These are phyloP conservation scores for Lasioglossum morio DNA, from an alignment of 2,888 invertebrate species.

Conservation along the genomic window DNA sequence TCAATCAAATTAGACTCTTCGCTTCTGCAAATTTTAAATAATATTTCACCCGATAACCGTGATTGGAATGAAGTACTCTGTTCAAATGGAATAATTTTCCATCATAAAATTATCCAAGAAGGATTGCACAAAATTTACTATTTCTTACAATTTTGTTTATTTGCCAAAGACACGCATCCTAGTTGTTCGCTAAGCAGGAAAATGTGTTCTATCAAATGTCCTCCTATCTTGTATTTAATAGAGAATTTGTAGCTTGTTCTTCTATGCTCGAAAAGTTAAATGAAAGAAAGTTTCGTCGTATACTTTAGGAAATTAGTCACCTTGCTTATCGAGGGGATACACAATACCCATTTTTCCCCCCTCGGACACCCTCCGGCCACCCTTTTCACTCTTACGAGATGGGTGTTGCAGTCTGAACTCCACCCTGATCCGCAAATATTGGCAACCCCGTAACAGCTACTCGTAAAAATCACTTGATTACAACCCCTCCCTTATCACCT, in stretches of 20 bases:
- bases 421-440: slow-evolving; percentile 78
- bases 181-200: neutral
- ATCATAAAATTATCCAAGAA: neutral
- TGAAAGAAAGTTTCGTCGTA: slow-evolving; percentile 44
- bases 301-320: slow-evolving; percentile 72
- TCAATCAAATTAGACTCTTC: neutral
- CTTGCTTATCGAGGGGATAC: slow-evolving; percentile 59
- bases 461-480: slow-evolving; percentile 81
- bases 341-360: slow-evolving; percentile 54
- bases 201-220: neutral
- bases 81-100: neutral
- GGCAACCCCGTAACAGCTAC: slow-evolving; percentile 73
- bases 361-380: slow-evolving; percentile 9
- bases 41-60: neutral
- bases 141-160: neutral
- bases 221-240: neutral
- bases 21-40: neutral
- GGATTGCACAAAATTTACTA: neutral
- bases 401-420: slow-evolving; percentile 63
- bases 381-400: slow-evolving; percentile 55
- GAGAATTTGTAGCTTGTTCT: slow-evolving; percentile 1
- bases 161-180: neutral
- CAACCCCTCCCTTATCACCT: slow-evolving; percentile 67
- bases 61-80: neutral
- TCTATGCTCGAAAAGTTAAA: slow-evolving; percentile 32